phyloP scores from a whole-genome alignment of 2,888 invertebrate genomes.

The Galerucella calmariensis region DNA sequence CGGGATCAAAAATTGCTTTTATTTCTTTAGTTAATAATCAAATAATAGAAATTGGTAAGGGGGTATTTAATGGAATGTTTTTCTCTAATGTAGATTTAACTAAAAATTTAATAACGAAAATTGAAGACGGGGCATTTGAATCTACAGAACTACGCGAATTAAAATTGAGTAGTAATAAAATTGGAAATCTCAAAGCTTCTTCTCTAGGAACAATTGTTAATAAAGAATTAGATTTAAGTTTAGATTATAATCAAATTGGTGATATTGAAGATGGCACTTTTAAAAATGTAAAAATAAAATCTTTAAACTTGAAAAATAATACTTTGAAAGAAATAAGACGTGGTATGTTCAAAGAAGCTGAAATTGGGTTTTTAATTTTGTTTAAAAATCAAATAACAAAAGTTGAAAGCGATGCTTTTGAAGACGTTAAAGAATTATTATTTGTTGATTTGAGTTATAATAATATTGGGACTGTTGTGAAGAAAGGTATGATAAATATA shows the following conservation, averaged over 20 bases:
- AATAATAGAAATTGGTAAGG: not conserved
- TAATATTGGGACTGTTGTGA: not conserved
- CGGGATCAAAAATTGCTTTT: not conserved
- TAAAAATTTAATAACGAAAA: not conserved
- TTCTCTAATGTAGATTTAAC: not conserved
- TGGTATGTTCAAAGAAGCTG: not conserved
- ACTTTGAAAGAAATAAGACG: not conserved
- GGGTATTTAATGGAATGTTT: not conserved
- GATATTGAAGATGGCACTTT: not conserved
- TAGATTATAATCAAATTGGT: not conserved
- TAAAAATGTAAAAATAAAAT: not conserved
- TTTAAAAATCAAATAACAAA: not conserved
- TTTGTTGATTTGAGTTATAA: constrained; percentile 7
- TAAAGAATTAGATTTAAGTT: not conserved
- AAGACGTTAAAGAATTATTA: not conserved
- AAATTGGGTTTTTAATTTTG: not conserved
- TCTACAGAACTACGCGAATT: not conserved
- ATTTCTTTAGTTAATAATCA: not conserved
- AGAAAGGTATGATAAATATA: not conserved
- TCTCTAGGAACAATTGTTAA: not conserved
- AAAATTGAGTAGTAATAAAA: constrained; percentile 1
- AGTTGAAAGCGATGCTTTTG: constrained; percentile 5
- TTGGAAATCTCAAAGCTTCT: not conserved
- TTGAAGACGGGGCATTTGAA: constrained; percentile 4
- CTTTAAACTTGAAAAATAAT: no score